Percentiles rank a stretch among this genome's conserved stretches.
Evolutionary conservation across 2,797 vertebrate species (phyloP).

Genomic region (Ctenosaura bakeri): DNA sequence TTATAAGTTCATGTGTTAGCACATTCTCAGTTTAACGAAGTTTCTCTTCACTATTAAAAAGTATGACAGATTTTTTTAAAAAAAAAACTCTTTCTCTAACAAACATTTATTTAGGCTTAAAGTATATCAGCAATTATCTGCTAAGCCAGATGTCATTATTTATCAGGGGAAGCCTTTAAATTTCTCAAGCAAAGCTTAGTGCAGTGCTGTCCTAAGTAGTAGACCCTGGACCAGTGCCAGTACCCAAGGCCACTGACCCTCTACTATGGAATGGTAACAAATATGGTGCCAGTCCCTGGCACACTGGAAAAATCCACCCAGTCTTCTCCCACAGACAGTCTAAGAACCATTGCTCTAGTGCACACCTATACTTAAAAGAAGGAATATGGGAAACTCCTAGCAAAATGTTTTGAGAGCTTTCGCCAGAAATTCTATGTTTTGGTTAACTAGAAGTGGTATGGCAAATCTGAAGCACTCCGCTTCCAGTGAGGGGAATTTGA

Average conservation of each 20-base stretch:
- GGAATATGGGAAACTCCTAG: constrained; percentile 31
- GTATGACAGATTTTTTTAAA: not conserved
- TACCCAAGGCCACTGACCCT: no score
- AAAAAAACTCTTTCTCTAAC: constrained; percentile 54
- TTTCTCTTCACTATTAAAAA: constrained; percentile 43
- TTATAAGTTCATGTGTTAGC: not conserved
- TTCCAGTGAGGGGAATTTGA: constrained; percentile 51
- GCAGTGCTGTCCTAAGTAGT: no score
- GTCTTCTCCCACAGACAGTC: no score
- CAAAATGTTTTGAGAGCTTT: not conserved
- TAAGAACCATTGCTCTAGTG: not conserved
- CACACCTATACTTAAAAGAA: constrained; percentile 46
- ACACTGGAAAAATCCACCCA: no score
- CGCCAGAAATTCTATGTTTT: constrained; percentile 41
- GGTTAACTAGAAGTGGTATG: not conserved
- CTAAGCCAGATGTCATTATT: constrained; percentile 32
- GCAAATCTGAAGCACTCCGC: not conserved
- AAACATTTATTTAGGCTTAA: constrained; percentile 44
- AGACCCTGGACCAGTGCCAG: no score
- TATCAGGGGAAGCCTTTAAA: constrained; percentile 12
- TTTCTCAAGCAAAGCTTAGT: not conserved
- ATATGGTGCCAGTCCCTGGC: no score
- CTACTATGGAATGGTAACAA: no score
- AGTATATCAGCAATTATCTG: constrained; percentile 7
- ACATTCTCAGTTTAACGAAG: constrained; percentile 32